Evolutionary conservation across 2,888 invertebrate species (phyloP), one percentile per base, ranked within the genome.

Genomic region (Oxyteleia sp.): DNA sequence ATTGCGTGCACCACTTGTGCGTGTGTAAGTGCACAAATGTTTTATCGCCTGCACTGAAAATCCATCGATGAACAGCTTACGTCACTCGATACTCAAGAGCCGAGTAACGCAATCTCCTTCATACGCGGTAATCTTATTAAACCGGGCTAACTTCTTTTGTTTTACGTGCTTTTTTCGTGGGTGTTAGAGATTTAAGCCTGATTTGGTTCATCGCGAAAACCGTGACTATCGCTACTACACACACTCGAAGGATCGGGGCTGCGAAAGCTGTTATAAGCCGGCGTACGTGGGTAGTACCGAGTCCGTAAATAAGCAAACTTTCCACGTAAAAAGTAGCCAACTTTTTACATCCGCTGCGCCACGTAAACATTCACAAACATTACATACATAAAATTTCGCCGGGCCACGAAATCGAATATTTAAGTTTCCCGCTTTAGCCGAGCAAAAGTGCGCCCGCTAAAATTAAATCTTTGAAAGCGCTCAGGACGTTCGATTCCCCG

Each of bases 111-210:
- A 90, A 90, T 89, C 89, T 90, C 82, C 85, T 89, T 88, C 81
- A 84, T 88, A 87, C 87, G 84, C 84, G 85, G 87, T 90, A 90
- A 89, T 89, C 90, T 90, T 89, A 90, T 90, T 90, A 90, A 90
- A 90, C 86, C 86, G 87, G 88, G 83, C 88, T 59, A 74, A 80
- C 89, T 89, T 84, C 87, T 88, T 88, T 89, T 88, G 88, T 90
- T 89, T 89, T 90, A 90, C 87, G 87, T 86, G 84, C 88, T 89
- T 89, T 89, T 90, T 90, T 86, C 88, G 84, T 78, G 79, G 85
- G 85, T 84, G 87, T 87, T 87, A 87, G 85, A 88, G 87, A 88
- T 86, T 90, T 88, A 89, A 89, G 86, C 86, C 86, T 85, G 84
- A 88, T 66, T 75, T 43, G 49, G 68, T 61, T 63, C 68, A 61